Base-by-base conservation (phyloP, 1,140 invertebrate species). In the Galendromus occidentalis region DNA sequence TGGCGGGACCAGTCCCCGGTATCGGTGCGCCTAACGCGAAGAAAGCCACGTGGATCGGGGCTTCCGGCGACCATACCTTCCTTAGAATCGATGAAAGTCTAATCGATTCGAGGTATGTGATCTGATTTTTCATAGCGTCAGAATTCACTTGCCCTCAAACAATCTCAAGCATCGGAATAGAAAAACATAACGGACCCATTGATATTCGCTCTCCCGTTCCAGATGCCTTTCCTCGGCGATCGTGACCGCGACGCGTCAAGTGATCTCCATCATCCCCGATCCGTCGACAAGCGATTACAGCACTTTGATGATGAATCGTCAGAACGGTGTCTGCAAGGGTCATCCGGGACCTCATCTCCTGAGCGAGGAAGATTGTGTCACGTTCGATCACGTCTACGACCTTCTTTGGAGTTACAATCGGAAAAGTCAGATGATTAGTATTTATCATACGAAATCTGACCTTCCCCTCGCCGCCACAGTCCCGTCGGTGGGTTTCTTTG, bases 31-130 rank as follows among this genome's bases (percentile, higher is more conserved):
- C 85, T 83, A 73, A 73, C 71, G 78, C 79, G 6, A 82, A 88
- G 69, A 82, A 87, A 72, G 92, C 91, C 0, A 91, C 87, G 1
- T 95, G 90, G 90, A 82, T 97, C 30, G 85, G 86, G 1, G 92
- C 92, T 20, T 89, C 88, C 33, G 91, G 88, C 0, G 92, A 97
- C 78, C 87, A 93, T 75, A 97, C 93, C 1, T 94, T 89, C 71
- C 79, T 98, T 18, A 91, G 92, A 75, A 83, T 93, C 44, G 92
- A 96, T 71, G 91, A 95, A 75, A 84, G 84, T 41, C 77, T 93
- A 7, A 91, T 98, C 55, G 95, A 91, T 75, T 85, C 70, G 1
- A 59, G 51, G 51, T 59, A 67, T 12, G 65, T 68, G 9, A 68
- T 39, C 33, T 39, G 4, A 6, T 39, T 9, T 39, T 39, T 9